Evolutionary conservation across 30 jellyfish, hydroid and myxozoan species (phyloP), one percentile per base, ranked within the genome.

Genomic region (Aurelia aurita): DNA sequence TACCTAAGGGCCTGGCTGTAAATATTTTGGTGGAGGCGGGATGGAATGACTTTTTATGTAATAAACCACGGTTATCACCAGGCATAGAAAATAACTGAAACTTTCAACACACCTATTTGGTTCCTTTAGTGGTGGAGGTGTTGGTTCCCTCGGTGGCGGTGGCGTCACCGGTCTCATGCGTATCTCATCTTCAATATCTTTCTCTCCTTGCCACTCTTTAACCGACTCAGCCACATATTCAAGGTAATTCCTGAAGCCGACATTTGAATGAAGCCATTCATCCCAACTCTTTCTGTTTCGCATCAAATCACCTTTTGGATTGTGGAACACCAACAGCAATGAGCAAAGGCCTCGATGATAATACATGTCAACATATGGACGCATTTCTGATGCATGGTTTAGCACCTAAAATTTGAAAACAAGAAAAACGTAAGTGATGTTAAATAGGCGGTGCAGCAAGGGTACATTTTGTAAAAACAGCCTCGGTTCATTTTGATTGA

Each of bases 261-360:
- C 98, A 55, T 93, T 70, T 11, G 96, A 82, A 63, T 93, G 98
- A 19, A 93, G 86, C 98, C 98, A 93, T 15, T 88, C 79, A 59
- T 71, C 78, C 97, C 97, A 87, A 7, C 68, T 46, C 25, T 46
- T 51, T 9, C 49, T 63, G 79, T 77, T 93, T 57, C 62, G 61
- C 70, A 82, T 43, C 32, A 54, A 70, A 8, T 65, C 71, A 46
- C 61, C 85, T 13, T 58, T 55, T 14, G 98, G 97, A 55, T 93
- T 88, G 84, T 93, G 97, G 39, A 93, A 67, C 44, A 93, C 86
- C 62, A 88, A 46, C 1, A 93, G 65, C 27, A 87, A 25, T 16
- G 87, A 28, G 32, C 74, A 74, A 26, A 66, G 61, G 51, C 93
- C 97, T 31, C 77, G 81, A 74, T 85, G 89, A 59, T 79, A 88